phyloP scores from a whole-genome alignment of 2,797 vertebrate genomes.

The Poecilia gillii region DNA sequence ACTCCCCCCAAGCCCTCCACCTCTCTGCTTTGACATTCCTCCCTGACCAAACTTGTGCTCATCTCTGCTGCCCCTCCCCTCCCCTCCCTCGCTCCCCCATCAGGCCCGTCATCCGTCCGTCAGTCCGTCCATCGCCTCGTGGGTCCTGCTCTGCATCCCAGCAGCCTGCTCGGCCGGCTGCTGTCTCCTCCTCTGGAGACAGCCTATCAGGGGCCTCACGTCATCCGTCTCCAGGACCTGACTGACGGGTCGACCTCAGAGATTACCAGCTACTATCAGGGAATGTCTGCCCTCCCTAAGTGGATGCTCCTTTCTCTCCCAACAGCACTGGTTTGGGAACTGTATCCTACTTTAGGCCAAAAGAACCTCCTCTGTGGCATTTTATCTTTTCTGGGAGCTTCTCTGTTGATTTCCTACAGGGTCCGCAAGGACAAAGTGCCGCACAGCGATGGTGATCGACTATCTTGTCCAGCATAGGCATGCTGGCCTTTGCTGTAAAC shows the following conservation, averaged over 20 bases:
- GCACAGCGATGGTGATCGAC: constrained; percentile 66
- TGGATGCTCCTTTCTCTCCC: constrained; percentile 71
- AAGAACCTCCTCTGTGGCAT: constrained; percentile 50
- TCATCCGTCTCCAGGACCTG: constrained; percentile 77
- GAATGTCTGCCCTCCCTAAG: constrained; percentile 59
- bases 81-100: background rate
- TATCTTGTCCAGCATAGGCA: constrained; percentile 36
- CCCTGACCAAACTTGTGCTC: constrained; percentile 53
- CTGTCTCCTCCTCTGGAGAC: constrained; percentile 76
- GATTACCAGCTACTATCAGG: constrained; percentile 76
- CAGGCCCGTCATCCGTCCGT: constrained; percentile 24
- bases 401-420: constrained; percentile 69
- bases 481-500: constrained; percentile 43
- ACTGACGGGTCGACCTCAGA: constrained; percentile 73
- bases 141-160: constrained; percentile 69
- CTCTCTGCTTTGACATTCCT: constrained; percentile 66
- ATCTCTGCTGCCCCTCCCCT: constrained; percentile 12
- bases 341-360: constrained; percentile 51
- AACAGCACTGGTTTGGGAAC: constrained; percentile 56
- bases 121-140: constrained; percentile 51
- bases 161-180: constrained; percentile 50
- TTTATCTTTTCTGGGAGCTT: constrained; percentile 72
- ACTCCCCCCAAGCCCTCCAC: background rate
- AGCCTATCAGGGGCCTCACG: constrained; percentile 79
- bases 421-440: constrained; percentile 54